Base-by-base conservation (phyloP, 2,888 invertebrate genomes). In the Drosophila niveifrons region DNA sequence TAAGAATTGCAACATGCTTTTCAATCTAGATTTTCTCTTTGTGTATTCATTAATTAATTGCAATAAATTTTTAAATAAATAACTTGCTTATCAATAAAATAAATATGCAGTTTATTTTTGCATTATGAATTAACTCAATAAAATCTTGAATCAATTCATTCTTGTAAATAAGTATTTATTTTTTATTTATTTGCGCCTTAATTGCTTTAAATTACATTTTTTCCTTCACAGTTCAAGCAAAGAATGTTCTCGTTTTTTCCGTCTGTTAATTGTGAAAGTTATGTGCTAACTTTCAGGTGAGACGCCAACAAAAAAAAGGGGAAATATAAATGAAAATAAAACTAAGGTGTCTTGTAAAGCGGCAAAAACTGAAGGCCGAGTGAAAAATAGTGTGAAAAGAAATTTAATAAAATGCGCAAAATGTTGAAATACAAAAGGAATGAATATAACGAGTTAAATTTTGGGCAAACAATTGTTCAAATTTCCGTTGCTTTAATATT, bases 221-320 rank as follows among this genome's bases (percentile, higher is more conserved):
- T 23, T 41, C 11, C 18, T 15, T 48, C 51, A 41, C 44, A 39
- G 43, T 31, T 55, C 23, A 43, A 39, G 36, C 51, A 66, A 59
- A 71, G 69, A 66, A 64, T 74, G 61, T 51, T 36, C 36, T 43
- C 28, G 48, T 66, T 62, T 66, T 66, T 75, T 75, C 44, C 28
- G 18, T 53, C 56, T 47, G 68, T 68, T 83, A 81, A 81, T 81
- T 81, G 81, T 72, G 52, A 58, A 78, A 78, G 66, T 78, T 75
- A 78, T 81, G 66, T 66, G 73, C 52, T 43, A 36, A 53, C 59
- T 69, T 63, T 23, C 41, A 15, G 36, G 48, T n/a, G 36, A 39
- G 11, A n/a, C 17, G 47, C n/a, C 13, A 11, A 64, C 39, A 52
- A 28, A 43, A 34, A 23, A 23, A 10, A 9, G 29, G 18, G 1